A percentile compares a stretch with the other conserved stretches of the same genome.
Evolutionary conservation across 2,113 vertebrate species (phyloP).

Genomic region (Xiphorhynchus elegans): DNA sequence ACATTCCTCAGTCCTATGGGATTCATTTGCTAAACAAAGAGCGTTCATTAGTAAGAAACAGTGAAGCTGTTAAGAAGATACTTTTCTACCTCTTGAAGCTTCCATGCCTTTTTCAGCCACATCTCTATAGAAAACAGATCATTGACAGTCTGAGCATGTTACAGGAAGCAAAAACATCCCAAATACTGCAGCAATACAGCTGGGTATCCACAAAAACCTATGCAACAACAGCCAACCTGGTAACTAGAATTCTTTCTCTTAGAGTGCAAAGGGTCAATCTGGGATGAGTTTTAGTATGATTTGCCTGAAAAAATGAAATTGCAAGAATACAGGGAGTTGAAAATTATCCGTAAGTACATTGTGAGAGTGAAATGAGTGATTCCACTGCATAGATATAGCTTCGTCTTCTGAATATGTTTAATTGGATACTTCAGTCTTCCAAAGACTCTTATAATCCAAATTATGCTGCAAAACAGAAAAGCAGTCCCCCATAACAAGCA

Average conservation of each 20-base stretch:
- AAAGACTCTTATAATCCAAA: slow-evolving; percentile 46
- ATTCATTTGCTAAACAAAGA: slow-evolving; percentile 50
- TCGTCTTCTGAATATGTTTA: slow-evolving; percentile 50
- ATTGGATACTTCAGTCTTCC: slow-evolving; percentile 52
- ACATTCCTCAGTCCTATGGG: not conserved
- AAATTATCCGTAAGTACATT: slow-evolving; percentile 33
- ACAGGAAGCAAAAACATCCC: slow-evolving; percentile 1
- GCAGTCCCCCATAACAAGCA: slow-evolving; percentile 22
- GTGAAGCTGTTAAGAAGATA: not conserved
- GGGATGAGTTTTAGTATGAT: not conserved
- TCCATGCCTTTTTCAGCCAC: not conserved
- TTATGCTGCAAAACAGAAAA: slow-evolving; percentile 48
- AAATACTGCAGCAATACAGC: not conserved
- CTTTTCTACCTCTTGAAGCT: slow-evolving; percentile 34
- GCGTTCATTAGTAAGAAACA: not conserved
- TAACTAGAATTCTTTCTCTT: not conserved
- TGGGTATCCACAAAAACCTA: slow-evolving; percentile 1
- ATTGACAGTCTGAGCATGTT: not conserved
- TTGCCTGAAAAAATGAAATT: slow-evolving; percentile 47
- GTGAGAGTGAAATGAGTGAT: slow-evolving; percentile 46
- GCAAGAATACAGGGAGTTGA: slow-evolving; percentile 39
- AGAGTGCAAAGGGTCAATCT: slow-evolving; percentile 14
- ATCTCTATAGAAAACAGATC: not conserved
- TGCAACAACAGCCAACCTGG: not conserved
- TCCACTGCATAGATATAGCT: slow-evolving; percentile 37